Percentiles rank a stretch among this genome's conserved stretches.
Evolutionary conservation across 2,888 invertebrate genomes (phyloP).

Genomic region (Leucania comma): DNA sequence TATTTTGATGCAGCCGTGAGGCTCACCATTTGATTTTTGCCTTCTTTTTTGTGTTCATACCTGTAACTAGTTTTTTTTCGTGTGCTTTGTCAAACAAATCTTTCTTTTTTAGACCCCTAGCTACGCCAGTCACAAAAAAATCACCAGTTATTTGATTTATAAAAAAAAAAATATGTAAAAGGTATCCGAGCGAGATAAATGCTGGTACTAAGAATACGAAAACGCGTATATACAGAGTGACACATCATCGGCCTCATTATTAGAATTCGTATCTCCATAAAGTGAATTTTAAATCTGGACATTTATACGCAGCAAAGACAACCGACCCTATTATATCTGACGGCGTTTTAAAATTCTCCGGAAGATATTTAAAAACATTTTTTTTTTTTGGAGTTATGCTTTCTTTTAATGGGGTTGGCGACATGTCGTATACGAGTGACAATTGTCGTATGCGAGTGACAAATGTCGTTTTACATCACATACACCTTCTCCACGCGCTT

Average conservation of each 20-base stretch:
- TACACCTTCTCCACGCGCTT: conserved; percentile 99
- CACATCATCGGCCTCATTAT: neutral
- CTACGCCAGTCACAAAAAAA: conserved; percentile 23
- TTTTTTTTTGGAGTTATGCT: neutral
- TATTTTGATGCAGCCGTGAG: no score
- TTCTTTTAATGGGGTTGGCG: neutral
- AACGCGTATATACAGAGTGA: conserved; percentile 41
- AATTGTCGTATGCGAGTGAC: conserved; percentile 4
- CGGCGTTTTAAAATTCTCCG: neutral
- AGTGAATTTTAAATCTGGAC: neutral
- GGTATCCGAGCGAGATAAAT: conserved; percentile 37
- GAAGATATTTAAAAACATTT: no score
- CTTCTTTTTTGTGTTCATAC: no score
- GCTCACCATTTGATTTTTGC: no score
- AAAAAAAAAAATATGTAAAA: conserved; percentile 1
- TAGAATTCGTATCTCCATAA: neutral
- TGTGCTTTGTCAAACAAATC: neutral
- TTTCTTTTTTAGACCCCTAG: neutral
- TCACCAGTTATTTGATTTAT: conserved; percentile 23
- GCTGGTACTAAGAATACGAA: conserved; percentile 33
- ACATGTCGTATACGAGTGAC: conserved; percentile 1
- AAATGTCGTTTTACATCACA: conserved; percentile 94
- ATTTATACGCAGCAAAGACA: neutral
- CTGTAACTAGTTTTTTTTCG: no score
- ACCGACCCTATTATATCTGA: neutral